These are phyloP conservation scores for Prolemur simus DNA, from an alignment of 2,113 vertebrate genomes.

Conservation along the genomic window DNA sequence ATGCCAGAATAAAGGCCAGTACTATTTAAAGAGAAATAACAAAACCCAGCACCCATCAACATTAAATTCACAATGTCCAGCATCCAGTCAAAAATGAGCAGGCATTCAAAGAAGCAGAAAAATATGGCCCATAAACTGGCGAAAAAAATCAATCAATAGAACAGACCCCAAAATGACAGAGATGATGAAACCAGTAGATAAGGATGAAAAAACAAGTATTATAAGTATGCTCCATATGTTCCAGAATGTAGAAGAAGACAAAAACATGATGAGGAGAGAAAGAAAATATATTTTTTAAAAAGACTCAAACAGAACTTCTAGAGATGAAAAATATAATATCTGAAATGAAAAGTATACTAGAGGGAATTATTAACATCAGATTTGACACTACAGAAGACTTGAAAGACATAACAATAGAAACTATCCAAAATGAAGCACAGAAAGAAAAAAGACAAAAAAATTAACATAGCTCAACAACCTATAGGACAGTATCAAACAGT, in stretches of 20 bases:
- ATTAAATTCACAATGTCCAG: not conserved
- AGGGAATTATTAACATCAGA: not conserved
- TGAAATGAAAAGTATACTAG: not conserved
- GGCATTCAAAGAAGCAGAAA: constrained; percentile 43
- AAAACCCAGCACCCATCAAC: constrained; percentile 31
- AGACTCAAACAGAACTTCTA: not conserved
- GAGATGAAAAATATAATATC: not conserved
- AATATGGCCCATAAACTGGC: not conserved
- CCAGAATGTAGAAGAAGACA: not conserved
- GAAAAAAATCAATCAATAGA: constrained; percentile 10
- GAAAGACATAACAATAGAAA: not conserved
- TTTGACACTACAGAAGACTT: not conserved
- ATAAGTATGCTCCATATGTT: not conserved
- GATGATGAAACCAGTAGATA: not conserved
- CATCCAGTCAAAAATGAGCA: constrained; percentile 36
- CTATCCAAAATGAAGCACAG: not conserved
- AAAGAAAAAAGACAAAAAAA: not conserved
- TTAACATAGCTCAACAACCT: not conserved
- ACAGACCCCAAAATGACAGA: not conserved
- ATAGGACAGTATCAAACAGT: not conserved
- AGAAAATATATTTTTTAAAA: not conserved
- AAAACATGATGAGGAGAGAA: not conserved
- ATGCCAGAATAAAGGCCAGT: not conserved
- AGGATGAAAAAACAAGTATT: not conserved
- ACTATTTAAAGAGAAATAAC: constrained; percentile 49